These are phyloP conservation scores for Gymnorhina tibicen DNA, from an alignment of 2,113 vertebrate genomes.

Conservation along the genomic window DNA sequence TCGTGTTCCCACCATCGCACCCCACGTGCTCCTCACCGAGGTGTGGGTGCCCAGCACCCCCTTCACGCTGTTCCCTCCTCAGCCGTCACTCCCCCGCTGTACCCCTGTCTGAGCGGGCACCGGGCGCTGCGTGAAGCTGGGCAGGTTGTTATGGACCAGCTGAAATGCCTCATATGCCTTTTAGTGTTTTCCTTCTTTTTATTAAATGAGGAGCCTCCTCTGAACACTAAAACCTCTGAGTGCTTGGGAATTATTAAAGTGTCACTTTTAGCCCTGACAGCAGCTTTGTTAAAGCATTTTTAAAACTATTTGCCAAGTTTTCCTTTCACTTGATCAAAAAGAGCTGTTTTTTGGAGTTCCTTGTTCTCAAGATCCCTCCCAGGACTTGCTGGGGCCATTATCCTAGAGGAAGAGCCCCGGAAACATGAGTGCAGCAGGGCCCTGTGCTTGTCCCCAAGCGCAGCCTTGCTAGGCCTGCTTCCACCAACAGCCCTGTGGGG, in stretches of 20 bases:
- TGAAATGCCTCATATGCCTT: neutral
- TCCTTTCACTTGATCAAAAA: neutral
- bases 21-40: neutral
- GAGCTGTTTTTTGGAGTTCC: neutral
- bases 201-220: neutral
- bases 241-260: neutral
- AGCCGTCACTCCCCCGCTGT: rapidly evolving
- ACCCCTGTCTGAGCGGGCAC: rapidly evolving
- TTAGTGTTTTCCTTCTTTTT: neutral
- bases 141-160: neutral
- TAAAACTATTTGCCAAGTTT: neutral
- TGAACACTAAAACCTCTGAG: neutral
- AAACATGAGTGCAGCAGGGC: neutral
- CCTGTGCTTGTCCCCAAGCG: rapidly evolving
- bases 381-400: neutral
- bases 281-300: neutral
- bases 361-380: neutral
- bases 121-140: rapidly evolving
- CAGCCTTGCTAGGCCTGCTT: rapidly evolving
- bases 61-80: neutral
- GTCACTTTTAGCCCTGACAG: neutral
- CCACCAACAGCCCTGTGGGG: rapidly evolving
- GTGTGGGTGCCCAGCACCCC: neutral
- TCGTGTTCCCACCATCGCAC: rapidly evolving
- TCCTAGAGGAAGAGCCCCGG: rapidly evolving